phyloP scores from a whole-genome alignment of 2,113 vertebrate genomes.

The Calidris pugnax region DNA sequence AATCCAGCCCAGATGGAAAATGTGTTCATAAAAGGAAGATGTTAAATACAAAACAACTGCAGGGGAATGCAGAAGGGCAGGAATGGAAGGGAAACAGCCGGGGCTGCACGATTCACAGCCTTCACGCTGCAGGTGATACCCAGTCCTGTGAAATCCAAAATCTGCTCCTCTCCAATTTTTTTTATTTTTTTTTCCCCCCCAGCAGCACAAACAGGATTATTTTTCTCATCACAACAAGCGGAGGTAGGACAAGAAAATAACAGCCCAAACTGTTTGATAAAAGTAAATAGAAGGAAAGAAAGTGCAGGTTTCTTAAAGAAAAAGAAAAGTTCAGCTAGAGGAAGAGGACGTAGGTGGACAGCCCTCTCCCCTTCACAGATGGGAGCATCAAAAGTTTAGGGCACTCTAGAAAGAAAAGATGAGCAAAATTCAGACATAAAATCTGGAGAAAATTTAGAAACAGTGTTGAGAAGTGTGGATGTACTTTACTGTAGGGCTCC shows the following conservation, averaged over 20 bases:
- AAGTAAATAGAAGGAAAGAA: background rate
- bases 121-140: background rate
- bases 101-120: background rate
- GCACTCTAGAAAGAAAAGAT: background rate
- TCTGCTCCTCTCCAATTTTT: background rate
- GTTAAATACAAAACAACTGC: background rate
- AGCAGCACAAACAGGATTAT: background rate
- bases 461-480: background rate
- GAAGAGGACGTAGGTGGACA: background rate
- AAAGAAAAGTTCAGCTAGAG: background rate
- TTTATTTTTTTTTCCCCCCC: background rate
- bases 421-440: background rate
- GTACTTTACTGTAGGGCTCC: background rate
- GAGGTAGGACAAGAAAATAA: background rate
- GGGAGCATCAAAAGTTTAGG: background rate
- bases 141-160: background rate
- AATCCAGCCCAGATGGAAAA: slow-evolving; percentile 22
- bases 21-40: background rate
- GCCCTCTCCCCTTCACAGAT: too few relatives aligned
- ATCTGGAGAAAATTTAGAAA: background rate
- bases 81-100: background rate
- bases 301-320: background rate
- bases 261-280: background rate
- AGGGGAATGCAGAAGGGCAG: background rate
- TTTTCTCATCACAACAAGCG: background rate